Percentiles rank a stretch among this genome's conserved stretches.
phyloP scores from a whole-genome alignment of 2,888 invertebrate species.

The Nomada flava region DNA sequence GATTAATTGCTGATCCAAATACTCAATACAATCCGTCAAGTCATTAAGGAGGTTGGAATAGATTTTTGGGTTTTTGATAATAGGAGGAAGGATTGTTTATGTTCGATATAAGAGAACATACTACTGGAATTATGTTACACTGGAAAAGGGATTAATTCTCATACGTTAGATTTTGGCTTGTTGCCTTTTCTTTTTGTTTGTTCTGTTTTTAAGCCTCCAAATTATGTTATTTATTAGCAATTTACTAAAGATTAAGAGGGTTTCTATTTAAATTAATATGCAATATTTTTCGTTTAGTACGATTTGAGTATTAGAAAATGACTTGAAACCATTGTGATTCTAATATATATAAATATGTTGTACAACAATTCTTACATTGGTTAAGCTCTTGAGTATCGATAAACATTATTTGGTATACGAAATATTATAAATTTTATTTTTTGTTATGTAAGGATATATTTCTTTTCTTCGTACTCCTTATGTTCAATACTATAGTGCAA shows the following conservation, averaged over 20 bases:
- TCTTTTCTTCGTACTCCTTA: slow-evolving; percentile 4
- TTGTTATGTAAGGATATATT: neutral
- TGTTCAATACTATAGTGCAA: slow-evolving; percentile 17
- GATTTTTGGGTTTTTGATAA: neutral
- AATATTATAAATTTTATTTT: neutral
- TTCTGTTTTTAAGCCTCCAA: slow-evolving; percentile 41
- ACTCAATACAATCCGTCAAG: slow-evolving; percentile 2
- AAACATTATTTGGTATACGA: slow-evolving; percentile 11
- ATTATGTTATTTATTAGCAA: slow-evolving; percentile 48
- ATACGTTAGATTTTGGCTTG: too few relatives aligned
- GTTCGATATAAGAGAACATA: slow-evolving; percentile 6
- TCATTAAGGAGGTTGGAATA: neutral
- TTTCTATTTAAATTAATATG: slow-evolving; percentile 41
- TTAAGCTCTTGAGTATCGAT: slow-evolving; percentile 11
- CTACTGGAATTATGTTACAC: too few relatives aligned
- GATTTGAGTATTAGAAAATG: slow-evolving; percentile 30
- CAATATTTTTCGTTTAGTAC: slow-evolving; percentile 45
- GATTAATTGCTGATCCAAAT: neutral
- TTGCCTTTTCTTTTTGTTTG: too few relatives aligned
- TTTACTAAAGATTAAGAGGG: slow-evolving; percentile 35
- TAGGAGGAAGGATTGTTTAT: slow-evolving; percentile 8
- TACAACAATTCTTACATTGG: slow-evolving; percentile 4
- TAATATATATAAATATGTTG: slow-evolving; percentile 5
- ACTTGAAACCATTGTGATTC: slow-evolving; percentile 4
- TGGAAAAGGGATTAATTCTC: too few relatives aligned